Percentiles rank a stretch among this genome's conserved stretches.
These are phyloP conservation scores for Perca flavescens DNA, from an alignment of 2,113 vertebrate genomes.

Conservation along the genomic window DNA sequence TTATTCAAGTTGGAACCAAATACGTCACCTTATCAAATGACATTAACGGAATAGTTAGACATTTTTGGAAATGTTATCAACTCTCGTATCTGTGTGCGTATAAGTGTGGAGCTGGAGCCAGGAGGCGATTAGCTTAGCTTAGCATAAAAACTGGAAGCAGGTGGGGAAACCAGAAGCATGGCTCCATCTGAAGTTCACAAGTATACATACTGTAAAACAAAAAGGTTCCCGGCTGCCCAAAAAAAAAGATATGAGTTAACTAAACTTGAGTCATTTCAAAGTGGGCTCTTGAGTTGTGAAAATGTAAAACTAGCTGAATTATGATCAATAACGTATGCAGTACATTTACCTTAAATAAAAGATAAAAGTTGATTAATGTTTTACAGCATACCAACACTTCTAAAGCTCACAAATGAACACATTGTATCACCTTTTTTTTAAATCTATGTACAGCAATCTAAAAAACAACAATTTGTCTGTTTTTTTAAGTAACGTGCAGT, in stretches of 20 bases:
- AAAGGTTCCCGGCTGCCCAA: background rate
- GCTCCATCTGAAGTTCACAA: background rate
- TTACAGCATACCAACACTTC: no score
- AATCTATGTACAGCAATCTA: no score
- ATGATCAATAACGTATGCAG: background rate
- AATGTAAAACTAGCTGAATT: background rate
- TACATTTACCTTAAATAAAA: no score
- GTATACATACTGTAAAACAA: no score
- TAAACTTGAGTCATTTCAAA: background rate
- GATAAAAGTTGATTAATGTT: no score
- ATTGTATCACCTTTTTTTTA: no score
- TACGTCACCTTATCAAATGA: constrained; percentile 4
- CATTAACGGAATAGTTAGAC: background rate
- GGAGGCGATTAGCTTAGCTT: constrained; percentile 5
- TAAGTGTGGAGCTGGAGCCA: background rate
- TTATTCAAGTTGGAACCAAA: constrained; percentile 5
- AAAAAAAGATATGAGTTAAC: background rate
- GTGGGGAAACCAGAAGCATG: background rate
- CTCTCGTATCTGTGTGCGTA: background rate
- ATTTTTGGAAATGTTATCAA: background rate
- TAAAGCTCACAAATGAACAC: no score
- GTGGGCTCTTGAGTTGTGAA: background rate
- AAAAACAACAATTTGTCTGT: no score
- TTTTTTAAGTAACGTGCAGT: no score
- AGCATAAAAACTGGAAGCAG: background rate